phyloP scores from a whole-genome alignment of 2,888 invertebrate species.

The Chaetogeoica ovagalla region DNA sequence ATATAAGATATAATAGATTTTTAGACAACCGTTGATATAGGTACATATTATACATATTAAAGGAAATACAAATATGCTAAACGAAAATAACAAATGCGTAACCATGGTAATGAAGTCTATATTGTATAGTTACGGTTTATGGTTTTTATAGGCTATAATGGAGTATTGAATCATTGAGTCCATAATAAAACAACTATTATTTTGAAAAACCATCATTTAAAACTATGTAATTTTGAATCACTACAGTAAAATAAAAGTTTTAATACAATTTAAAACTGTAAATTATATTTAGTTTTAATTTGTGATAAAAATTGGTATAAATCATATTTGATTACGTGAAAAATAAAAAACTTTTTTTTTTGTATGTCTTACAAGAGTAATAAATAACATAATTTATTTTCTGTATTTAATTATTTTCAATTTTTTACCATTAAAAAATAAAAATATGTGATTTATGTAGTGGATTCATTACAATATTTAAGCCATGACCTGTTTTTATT shows the following conservation, averaged over 20 bases:
- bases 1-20: too few relatives aligned
- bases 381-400: too few relatives aligned
- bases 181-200: not conserved
- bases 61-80: not conserved
- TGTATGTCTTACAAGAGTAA: too few relatives aligned
- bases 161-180: not conserved
- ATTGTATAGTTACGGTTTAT: not conserved
- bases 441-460: not conserved
- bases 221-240: too few relatives aligned
- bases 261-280: not conserved
- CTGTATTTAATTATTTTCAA: too few relatives aligned
- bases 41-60: not conserved
- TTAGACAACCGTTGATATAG: not conserved
- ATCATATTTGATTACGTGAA: too few relatives aligned
- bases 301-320: not conserved
- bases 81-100: conserved; percentile 17
- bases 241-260: not conserved
- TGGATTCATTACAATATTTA: not conserved
- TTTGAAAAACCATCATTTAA: too few relatives aligned
- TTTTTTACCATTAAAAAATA: not conserved
- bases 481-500: conserved; percentile 20
- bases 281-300: not conserved
- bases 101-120: conserved; percentile 8
- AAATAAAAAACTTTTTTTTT: too few relatives aligned
- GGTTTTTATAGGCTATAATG: too few relatives aligned